Percentiles rank a stretch among this genome's conserved stretches.
These are phyloP conservation scores for Paramormyrops kingsleyae DNA, from an alignment of 2,113 vertebrate genomes.

Conservation along the genomic window DNA sequence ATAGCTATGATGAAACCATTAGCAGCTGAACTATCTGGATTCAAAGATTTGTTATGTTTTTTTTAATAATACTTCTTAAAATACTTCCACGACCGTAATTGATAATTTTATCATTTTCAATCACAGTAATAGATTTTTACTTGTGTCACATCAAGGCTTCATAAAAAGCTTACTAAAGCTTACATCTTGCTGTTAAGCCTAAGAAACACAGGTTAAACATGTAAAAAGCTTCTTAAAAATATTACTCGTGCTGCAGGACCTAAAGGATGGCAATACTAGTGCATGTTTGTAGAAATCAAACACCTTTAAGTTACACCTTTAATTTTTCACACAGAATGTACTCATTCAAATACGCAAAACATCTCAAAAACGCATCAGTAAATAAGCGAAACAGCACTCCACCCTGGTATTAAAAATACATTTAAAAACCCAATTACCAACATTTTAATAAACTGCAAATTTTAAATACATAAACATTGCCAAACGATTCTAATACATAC, in stretches of 20 bases:
- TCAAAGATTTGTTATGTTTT: background rate
- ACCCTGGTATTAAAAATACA: background rate
- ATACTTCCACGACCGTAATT: background rate
- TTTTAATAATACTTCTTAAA: background rate
- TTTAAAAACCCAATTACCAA: background rate
- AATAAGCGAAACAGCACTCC: background rate
- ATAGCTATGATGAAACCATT: background rate
- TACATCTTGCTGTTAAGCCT: background rate
- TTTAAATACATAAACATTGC: slow-evolving; percentile 4
- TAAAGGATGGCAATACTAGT: background rate
- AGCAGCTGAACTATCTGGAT: background rate
- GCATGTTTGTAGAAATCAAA: background rate
- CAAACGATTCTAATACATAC: slow-evolving; percentile 15
- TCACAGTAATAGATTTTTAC: background rate
- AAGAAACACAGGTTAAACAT: background rate
- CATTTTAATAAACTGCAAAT: background rate
- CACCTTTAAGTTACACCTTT: background rate
- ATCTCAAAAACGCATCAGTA: background rate
- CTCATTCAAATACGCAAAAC: background rate
- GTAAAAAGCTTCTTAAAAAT: background rate
- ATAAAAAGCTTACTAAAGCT: background rate
- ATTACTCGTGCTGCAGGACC: background rate
- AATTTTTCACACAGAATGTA: background rate
- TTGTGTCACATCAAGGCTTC: background rate
- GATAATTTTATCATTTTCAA: background rate